phyloP scores from a whole-genome alignment of 2,113 vertebrate genomes.

The Lontra canadensis region DNA sequence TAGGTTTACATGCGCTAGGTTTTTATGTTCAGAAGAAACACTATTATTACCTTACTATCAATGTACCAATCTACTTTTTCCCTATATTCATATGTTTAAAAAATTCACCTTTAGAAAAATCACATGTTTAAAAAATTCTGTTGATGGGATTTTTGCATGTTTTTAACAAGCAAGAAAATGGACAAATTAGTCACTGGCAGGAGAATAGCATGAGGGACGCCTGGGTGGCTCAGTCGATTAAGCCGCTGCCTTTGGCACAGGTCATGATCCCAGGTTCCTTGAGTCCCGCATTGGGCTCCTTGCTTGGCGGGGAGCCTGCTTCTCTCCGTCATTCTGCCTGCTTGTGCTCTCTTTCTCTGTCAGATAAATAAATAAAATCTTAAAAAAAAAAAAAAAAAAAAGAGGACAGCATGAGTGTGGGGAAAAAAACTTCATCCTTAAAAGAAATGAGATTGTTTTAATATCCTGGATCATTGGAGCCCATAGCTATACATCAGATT shows the following conservation, averaged over 20 bases:
- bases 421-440: not conserved
- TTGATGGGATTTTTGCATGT: not conserved
- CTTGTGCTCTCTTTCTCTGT: too few relatives aligned
- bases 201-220: not conserved
- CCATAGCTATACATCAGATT: not conserved
- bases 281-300: too few relatives aligned
- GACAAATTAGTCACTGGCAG: not conserved
- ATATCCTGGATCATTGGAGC: fast-evolving
- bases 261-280: too few relatives aligned
- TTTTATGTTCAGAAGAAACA: not conserved
- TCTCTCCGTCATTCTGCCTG: too few relatives aligned
- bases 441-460: not conserved
- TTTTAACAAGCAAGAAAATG: not conserved
- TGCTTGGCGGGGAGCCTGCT: too few relatives aligned
- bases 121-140: not conserved
- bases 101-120: not conserved
- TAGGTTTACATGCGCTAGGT: not conserved
- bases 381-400: too few relatives aligned
- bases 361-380: too few relatives aligned
- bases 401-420: not conserved
- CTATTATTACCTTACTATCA: not conserved
- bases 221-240: too few relatives aligned
- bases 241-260: too few relatives aligned
- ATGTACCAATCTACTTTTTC: not conserved
- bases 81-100: not conserved